These are phyloP conservation scores for Heterotis niloticus DNA, from an alignment of 2,113 vertebrate species.

Conservation along the genomic window DNA sequence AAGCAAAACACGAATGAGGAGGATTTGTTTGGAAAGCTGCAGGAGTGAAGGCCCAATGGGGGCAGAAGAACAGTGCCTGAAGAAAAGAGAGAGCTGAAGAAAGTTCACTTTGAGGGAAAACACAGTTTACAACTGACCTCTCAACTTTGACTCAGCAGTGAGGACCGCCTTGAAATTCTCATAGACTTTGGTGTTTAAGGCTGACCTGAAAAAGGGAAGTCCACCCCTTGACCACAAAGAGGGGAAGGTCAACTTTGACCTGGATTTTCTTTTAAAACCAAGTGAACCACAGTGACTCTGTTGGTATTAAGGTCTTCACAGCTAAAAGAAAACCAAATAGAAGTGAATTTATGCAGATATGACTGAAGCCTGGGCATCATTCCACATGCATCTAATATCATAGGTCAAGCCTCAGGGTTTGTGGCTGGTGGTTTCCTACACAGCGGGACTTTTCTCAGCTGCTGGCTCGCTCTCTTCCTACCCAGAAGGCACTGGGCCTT, in stretches of 20 bases:
- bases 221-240: neutral
- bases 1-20: slow-evolving; percentile 8
- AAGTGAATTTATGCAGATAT: neutral
- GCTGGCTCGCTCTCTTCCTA: neutral
- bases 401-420: neutral
- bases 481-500: neutral
- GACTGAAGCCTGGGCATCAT: neutral
- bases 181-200: neutral
- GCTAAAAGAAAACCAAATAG: neutral
- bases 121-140: neutral
- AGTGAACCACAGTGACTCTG: neutral
- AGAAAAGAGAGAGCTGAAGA: neutral
- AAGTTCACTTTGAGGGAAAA: neutral
- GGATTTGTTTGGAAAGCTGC: neutral
- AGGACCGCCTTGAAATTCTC: neutral
- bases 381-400: neutral
- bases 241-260: neutral
- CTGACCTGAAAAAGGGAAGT: neutral
- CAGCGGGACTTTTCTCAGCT: neutral
- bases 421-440: neutral
- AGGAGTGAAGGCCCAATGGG: neutral
- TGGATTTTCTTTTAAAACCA: no score
- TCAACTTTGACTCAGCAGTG: slow-evolving; percentile 2
- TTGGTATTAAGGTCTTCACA: neutral
- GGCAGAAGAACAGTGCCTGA: neutral